Evolutionary conservation across 1,140 invertebrate species (phyloP), one percentile per base, ranked within the genome.

Genomic region (Drosophila funebris): DNA sequence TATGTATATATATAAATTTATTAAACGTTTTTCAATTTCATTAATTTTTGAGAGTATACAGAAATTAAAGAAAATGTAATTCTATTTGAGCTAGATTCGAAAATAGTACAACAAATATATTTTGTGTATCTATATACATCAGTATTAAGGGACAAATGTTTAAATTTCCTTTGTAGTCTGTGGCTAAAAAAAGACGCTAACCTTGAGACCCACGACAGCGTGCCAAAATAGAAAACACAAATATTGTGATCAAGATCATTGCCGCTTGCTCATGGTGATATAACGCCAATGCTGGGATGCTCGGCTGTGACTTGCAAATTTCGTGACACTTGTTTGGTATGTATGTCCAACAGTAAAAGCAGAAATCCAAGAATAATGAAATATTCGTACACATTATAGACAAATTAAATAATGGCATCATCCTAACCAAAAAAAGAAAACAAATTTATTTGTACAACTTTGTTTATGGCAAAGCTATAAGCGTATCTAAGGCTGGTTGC

Each of bases 161-260:
- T n/a, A n/a, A n/a, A n/a, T n/a, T n/a, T n/a, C n/a, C n/a, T n/a
- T n/a, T n/a, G n/a, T n/a, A 27, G 5, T 6, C 5, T 4, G 36
- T 3, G 20, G 31, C 29, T 39, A 54, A 44, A 58, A 27, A 44
- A 69, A 57, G 31, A 67, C 46, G 27, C 29, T 79, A 63, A 67
- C 82, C 82, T 85, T 87, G 77, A 81, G 71, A 81, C 53, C 72
- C 82, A 75, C 74, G 69, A 78, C 82, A 70, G 44, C 57, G 77
- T 85, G 81, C 81, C 78, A 85, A 85, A 87, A 87, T 87, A 85
- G 78, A 85, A 87, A 85, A 85, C 39, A 87, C 74, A 85, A 81
- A 87, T 85, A 71, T 78, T 84, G 69, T 79, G 82, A 87, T 85
- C 82, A 85, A 87, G 82, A 85, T 85, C 82, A 85, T 83, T 85